These are phyloP conservation scores for Mastomys coucha DNA, from an alignment of 2,113 vertebrate genomes.

Conservation along the genomic window DNA sequence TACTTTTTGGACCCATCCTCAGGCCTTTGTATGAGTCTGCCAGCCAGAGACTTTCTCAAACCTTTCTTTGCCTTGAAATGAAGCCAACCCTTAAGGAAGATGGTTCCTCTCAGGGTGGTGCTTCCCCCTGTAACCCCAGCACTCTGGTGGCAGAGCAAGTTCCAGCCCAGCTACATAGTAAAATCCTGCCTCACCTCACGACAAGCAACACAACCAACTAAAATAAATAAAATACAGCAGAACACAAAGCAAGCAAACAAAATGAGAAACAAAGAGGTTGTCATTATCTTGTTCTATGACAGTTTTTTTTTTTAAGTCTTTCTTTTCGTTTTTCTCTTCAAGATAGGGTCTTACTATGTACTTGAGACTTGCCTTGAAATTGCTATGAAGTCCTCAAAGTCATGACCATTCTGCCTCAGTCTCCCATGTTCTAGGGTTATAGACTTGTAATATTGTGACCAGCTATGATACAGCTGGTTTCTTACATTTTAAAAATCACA, in stretches of 20 bases:
- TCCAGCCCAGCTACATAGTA: background rate
- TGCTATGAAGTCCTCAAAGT: background rate
- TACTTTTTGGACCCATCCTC: background rate
- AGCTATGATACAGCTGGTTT: background rate
- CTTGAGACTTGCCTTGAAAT: background rate
- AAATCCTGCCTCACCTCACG: background rate
- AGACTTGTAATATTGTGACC: background rate
- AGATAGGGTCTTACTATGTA: background rate
- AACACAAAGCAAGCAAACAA: background rate
- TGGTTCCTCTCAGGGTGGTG: background rate
- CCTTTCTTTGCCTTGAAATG: conserved; percentile 17
- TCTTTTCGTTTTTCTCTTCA: background rate
- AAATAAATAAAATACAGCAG: background rate
- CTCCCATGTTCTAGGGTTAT: background rate
- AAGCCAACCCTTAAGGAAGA: background rate
- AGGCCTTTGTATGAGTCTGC: background rate
- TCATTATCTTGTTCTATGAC: conserved; percentile 1
- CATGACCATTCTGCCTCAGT: background rate
- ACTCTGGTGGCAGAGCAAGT: background rate
- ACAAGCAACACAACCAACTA: background rate
- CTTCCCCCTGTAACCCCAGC: background rate
- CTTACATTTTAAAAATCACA: background rate
- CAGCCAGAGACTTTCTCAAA: background rate
- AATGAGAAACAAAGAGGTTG: background rate
- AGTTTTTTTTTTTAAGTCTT: background rate